Percentiles rank a stretch among this genome's conserved stretches.
phyloP scores from a whole-genome alignment of 1,140 invertebrate genomes.

The Rhizoglyphus robini region DNA sequence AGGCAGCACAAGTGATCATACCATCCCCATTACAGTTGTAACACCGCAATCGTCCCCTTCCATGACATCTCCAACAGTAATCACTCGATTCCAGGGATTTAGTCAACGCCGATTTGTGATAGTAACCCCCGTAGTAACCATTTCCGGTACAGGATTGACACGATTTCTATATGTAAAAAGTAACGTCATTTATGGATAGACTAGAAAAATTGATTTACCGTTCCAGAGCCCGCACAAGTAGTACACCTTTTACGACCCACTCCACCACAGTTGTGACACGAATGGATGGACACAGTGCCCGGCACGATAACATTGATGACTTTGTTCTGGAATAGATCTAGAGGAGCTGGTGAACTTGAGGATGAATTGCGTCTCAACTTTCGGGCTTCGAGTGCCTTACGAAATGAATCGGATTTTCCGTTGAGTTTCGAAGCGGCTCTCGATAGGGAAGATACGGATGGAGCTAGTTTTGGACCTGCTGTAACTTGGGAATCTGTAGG shows the following conservation, averaged over 20 bases:
- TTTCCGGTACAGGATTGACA: neutral
- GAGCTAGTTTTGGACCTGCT: neutral
- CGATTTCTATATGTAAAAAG: neutral
- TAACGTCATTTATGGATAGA: neutral
- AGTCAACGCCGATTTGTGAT: constrained; percentile 27
- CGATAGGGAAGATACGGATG: too few species aligned
- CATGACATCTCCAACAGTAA: constrained; percentile 37
- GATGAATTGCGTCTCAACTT: too few species aligned
- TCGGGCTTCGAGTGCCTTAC: too few species aligned
- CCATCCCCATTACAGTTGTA: constrained; percentile 39
- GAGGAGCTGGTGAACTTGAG: neutral
- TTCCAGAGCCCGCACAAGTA: constrained; percentile 40
- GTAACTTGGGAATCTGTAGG: neutral
- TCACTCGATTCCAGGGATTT: constrained; percentile 29
- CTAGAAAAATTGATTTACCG: neutral
- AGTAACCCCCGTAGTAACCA: neutral
- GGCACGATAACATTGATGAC: constrained; percentile 40
- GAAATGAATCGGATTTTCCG: too few species aligned
- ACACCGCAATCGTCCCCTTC: constrained; percentile 31
- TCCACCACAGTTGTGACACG: constrained; percentile 42
- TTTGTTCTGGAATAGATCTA: constrained; percentile 37
- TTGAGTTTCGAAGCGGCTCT: too few species aligned
- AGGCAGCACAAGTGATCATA: constrained; percentile 35
- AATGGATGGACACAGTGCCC: constrained; percentile 43
- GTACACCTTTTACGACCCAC: constrained; percentile 39